Base-by-base conservation (phyloP, 2,113 vertebrate genomes). In the Hyaena hyaena region DNA sequence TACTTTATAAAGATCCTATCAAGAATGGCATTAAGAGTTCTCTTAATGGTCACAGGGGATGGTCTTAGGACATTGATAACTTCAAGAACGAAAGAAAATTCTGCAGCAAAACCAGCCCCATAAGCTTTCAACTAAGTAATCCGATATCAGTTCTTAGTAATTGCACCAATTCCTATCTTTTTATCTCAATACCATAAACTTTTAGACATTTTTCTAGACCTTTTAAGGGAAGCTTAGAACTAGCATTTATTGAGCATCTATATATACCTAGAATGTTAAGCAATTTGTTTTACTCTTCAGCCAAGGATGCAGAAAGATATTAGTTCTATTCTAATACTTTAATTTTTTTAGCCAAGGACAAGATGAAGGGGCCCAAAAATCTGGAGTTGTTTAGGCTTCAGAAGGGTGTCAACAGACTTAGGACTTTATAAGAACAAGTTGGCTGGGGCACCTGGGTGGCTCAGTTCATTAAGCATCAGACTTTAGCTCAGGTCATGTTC, bases 31-130 rank as follows among this genome's bases (percentile, higher is more conserved):
- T 58, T 26, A 88, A 16, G 10, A 53, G 28, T 21, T 21, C 89
- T 93, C 48, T 81, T 39, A 43, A 17, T 11, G 61, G 33, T 43
- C 15, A 45, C 39, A 10, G 2, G 33, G 26, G 15, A 61, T 61
- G 48, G 45, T 50, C 39, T 96, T 73, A 23, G 23, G 19, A 61
- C 53, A 61, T 23, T 15, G 21, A 39, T 61, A n/a, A 45, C 23
- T 93, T 82, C 17, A 90, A 92, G 66, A 76, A 71, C 55, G 28
- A 39, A 68, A 91, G 35, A 15, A 90, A 89, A 94, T 94, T 88
- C 39, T 71, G 80, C 80, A 35, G 26, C 9, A 68, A 28, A 39
- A 7, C 35, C 16, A 81, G 89, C 31, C 23, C 89, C 23, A 35
- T 1, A 69, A 10, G 4, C 10, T 92, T 90, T 68, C 69, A 68